phyloP scores from a whole-genome alignment of 2,797 vertebrate species.

The Chrysocyon brachyurus region DNA sequence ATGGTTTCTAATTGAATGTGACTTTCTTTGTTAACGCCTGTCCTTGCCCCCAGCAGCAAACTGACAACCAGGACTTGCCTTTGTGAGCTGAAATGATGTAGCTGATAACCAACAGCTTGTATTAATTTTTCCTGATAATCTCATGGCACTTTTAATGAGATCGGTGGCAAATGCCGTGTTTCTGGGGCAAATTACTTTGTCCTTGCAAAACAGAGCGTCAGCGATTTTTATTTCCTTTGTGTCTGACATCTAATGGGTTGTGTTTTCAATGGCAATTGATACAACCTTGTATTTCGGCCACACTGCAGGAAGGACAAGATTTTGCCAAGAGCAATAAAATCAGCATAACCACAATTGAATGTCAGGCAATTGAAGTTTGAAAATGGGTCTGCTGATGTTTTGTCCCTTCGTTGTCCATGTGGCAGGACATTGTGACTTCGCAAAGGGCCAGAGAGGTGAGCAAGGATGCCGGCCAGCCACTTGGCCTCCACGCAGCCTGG shows the following conservation, averaged over 20 bases:
- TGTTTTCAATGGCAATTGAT: constrained; percentile 79
- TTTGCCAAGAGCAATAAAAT: constrained; percentile 78
- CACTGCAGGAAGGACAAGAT: constrained; percentile 58
- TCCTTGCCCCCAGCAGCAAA: constrained; percentile 81
- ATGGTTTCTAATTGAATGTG: constrained; percentile 76
- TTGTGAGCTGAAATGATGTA: constrained; percentile 48
- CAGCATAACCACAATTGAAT: constrained; percentile 56
- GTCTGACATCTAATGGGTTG: constrained; percentile 68
- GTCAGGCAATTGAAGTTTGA: constrained; percentile 60
- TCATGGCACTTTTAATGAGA: constrained; percentile 78
- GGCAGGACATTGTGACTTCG: constrained; percentile 39
- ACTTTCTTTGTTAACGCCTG: constrained; percentile 74
- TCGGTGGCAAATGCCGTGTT: constrained; percentile 57
- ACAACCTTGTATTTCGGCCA: constrained; percentile 60
- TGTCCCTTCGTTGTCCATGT: neutral
- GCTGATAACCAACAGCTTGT: constrained; percentile 74
- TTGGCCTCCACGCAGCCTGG: neutral
- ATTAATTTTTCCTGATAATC: constrained; percentile 83
- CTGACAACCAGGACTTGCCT: constrained; percentile 72
- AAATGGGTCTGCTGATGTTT: constrained; percentile 24
- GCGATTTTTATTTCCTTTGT: constrained; percentile 82
- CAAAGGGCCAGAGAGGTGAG: constrained; percentile 8
- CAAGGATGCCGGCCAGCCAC: neutral
- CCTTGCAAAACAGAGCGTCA: constrained; percentile 83
- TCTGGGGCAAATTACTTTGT: constrained; percentile 85